Base-by-base conservation (phyloP, 2,888 invertebrate species). In the Noctua pronuba region DNA sequence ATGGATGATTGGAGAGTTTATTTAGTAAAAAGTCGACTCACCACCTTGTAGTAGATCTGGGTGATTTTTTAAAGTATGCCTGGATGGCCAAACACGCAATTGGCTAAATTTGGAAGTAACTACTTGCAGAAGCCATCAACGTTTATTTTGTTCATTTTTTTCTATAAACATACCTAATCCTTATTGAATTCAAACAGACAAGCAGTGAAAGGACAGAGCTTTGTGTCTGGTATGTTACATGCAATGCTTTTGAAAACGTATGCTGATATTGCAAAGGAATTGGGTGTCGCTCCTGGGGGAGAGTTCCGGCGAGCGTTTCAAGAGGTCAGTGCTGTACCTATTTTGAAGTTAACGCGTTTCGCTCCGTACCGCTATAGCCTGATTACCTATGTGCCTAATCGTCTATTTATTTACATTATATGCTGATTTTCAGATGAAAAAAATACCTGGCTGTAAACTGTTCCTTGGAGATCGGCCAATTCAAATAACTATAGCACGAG, bases 281-380 rank as follows among this genome's bases (percentile, higher is more conserved):
- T 96, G 67, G 96, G 96, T 2, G 96, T 96, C 1, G 96, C 96
- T 11, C 96, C 96, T 1, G 96, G 96, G 1, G 96, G 96, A 38
- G 96, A 96, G 86, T 96, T 96, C 83, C 92, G 96, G 70, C 92
- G 96, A 90, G 96, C 96, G 13, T 96, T 96, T 87, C 96, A 96
- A 52, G 96, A 96, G 94, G 96, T 96, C 77, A 58, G 83, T 80
- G 11, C 64, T 60, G 58, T 55, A n/a, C 35, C 8, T 18, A 16
- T n/a, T 77, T 60, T 62, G 28, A 21, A 75, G 7, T 52, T 44
- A 41, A 13, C 6, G 10, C 13, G 13, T 64, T 6, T 64, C 13
- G 16, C 38, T 38, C 38, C 4, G 24, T 10, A 24, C 38, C 21
- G 28, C 16, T n/a, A n/a, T 52, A 52, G 28, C 7, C 28, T 58